Base-by-base conservation (phyloP, 1,140 invertebrate species). In the Anoplophora glabripennis region DNA sequence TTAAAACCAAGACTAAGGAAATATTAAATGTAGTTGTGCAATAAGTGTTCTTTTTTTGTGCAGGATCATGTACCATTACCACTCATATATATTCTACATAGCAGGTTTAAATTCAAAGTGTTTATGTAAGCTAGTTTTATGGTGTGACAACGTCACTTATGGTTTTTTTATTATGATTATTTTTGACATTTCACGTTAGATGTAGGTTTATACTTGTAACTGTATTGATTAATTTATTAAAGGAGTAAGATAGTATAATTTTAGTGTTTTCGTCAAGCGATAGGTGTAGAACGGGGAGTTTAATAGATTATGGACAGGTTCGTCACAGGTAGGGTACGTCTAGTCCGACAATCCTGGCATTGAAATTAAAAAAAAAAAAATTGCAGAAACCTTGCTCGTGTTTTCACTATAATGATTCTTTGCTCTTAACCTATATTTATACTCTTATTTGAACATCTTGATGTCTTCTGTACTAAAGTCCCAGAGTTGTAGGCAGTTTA, bases 171-270 rank as follows among this genome's bases (percentile, higher is more conserved):
- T 52, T 35, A 59, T 14, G 12, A n/a, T 12, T 5, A 54, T 48
- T 55, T 47, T 55, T 60, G 46, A 48, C 21, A 48, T 35, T 52
- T 55, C 51, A 49, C 46, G 35, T 44, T 60, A 60, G 58, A 40
- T 60, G 11, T 60, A 60, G 58, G 58, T 55, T 48, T 36, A 21
- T 53, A 14, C 52, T 57, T 53, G 35, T 47, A 45, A 45, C 28
- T 60, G 42, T 60, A 54, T 55, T 55, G 28, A 49, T 15, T 53
- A 48, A 56, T 61, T 57, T 53, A 61, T 61, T 61, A 61, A 61
- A 61, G 59, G 17, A 49, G 33, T 49, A 28, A 28, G 12, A 49
- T 61, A 21, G 37, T 45, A 41, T 53, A 42, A 57, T 49, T 46
- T 56, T 11, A 35, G 41, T 51, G 59, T 61, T 46, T 61, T 61